These are phyloP conservation scores for Cataglyphis cursor DNA, from an alignment of 2,888 invertebrate genomes.

Conservation along the genomic window DNA sequence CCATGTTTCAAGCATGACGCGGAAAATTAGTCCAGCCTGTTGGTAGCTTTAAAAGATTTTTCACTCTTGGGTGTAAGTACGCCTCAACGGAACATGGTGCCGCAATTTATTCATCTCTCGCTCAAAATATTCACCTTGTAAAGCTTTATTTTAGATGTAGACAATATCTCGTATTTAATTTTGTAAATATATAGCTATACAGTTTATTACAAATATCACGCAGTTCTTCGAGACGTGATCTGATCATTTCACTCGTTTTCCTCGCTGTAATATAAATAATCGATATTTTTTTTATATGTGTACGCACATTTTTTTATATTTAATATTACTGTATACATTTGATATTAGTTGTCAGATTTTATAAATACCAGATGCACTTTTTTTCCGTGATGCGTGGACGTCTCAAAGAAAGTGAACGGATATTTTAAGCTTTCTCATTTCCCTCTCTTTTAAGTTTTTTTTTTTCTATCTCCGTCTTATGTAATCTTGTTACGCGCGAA, in stretches of 20 bases:
- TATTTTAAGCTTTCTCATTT: background rate
- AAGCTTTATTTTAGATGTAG: constrained; percentile 19
- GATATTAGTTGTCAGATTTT: background rate
- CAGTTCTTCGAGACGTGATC: constrained; percentile 4
- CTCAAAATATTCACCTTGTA: constrained; percentile 1
- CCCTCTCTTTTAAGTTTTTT: constrained; percentile 22
- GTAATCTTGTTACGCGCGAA: constrained; percentile 3
- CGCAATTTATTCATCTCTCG: constrained; percentile 25
- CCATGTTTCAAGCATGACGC: constrained; percentile 73
- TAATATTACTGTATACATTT: background rate
- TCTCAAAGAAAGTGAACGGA: background rate
- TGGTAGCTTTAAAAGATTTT: constrained; percentile 70
- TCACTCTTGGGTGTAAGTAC: constrained; percentile 65
- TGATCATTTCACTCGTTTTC: background rate
- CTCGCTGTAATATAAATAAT: background rate
- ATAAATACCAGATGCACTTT: background rate
- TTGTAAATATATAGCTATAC: background rate
- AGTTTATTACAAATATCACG: constrained; percentile 14
- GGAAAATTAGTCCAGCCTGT: constrained; percentile 70
- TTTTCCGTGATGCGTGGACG: background rate
- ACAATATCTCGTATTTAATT: constrained; percentile 23
- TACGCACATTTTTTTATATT: background rate
- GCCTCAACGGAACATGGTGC: constrained; percentile 58
- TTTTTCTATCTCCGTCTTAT: background rate
- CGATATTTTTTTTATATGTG: background rate